phyloP scores from a whole-genome alignment of 2,113 vertebrate genomes.

The Aspidoscelis tigris region DNA sequence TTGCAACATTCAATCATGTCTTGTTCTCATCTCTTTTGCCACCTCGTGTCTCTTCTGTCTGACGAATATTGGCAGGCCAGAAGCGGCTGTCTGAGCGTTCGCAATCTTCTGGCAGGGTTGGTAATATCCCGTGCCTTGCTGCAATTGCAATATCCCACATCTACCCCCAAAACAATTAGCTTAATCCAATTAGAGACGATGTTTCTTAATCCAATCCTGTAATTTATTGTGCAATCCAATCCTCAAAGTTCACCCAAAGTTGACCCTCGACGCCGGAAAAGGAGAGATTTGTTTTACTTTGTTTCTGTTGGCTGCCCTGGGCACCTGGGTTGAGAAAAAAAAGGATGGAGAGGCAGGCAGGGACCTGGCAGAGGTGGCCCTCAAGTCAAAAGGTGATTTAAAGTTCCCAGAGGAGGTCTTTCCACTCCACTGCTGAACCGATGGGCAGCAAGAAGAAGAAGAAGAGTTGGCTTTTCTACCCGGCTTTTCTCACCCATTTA shows the following conservation, averaged over 20 bases:
- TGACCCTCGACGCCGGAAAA: constrained; percentile 37
- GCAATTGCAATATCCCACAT: constrained; percentile 19
- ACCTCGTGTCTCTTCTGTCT: constrained; percentile 2
- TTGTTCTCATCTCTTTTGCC: not conserved
- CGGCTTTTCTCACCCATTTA: too few relatives aligned
- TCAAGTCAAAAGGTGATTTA: too few relatives aligned
- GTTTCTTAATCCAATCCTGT: constrained; percentile 67
- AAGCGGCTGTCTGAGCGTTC: not conserved
- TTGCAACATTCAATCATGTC: not conserved
- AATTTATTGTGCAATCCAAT: constrained; percentile 45
- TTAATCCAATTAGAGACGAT: constrained; percentile 59
- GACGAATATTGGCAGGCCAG: not conserved
- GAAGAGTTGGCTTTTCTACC: too few relatives aligned
- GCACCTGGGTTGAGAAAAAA: not conserved
- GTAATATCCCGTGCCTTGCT: constrained; percentile 43
- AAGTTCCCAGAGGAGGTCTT: too few relatives aligned
- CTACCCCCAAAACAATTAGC: constrained; percentile 67
- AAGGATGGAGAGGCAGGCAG: constrained; percentile 31
- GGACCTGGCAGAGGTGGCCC: too few relatives aligned
- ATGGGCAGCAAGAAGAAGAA: too few relatives aligned
- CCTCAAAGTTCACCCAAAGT: constrained; percentile 48
- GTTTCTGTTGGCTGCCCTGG: not conserved
- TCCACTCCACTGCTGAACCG: too few relatives aligned
- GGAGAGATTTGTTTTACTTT: not conserved
- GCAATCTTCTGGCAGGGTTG: constrained; percentile 31